phyloP scores from a whole-genome alignment of 2,113 vertebrate species.

The Mirounga angustirostris region DNA sequence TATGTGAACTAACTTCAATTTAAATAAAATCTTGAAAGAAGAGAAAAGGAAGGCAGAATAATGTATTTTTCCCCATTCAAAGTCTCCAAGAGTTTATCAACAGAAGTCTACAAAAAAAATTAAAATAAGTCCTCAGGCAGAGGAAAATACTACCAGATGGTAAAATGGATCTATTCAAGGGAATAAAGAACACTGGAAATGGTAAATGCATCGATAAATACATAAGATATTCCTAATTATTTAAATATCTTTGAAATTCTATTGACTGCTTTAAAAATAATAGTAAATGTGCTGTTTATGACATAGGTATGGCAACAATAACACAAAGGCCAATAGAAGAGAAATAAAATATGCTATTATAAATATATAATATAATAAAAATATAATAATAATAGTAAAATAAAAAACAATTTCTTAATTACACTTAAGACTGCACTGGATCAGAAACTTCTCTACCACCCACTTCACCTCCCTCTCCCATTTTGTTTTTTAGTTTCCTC shows the following conservation, averaged over 20 bases:
- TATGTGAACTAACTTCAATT: neutral
- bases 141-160: neutral
- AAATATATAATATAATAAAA: neutral
- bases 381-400: neutral
- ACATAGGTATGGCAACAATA: neutral
- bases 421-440: neutral
- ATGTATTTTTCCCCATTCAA: neutral
- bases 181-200: neutral
- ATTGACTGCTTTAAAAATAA: neutral
- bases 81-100: neutral
- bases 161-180: neutral
- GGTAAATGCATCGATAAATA: neutral
- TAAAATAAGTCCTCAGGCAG: neutral
- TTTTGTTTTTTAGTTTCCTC: neutral
- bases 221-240: neutral
- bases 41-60: neutral
- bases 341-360: neutral
- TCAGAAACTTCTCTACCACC: neutral
- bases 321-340: neutral
- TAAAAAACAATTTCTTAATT: neutral
- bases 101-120: neutral
- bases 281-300: neutral
- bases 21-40: neutral
- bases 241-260: neutral
- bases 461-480: neutral